These are phyloP conservation scores for Hecatera dysodea DNA, from an alignment of 2,888 invertebrate species.

Conservation along the genomic window DNA sequence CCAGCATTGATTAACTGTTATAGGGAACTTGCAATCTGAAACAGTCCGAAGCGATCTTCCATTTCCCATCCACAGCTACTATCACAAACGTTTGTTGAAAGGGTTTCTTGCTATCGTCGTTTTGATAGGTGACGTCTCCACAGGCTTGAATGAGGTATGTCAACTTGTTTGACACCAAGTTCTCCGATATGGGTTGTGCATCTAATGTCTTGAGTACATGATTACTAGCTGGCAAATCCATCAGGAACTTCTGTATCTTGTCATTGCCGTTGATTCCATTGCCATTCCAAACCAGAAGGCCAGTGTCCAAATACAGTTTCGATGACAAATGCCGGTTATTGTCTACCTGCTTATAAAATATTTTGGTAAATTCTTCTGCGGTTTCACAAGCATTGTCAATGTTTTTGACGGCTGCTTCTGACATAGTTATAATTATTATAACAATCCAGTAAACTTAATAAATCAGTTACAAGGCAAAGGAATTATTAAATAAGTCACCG, in stretches of 20 bases:
- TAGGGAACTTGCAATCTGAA: constrained; percentile 94
- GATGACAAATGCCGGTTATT: constrained; percentile 96
- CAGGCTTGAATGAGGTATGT: constrained; percentile 96
- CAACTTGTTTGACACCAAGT: constrained; percentile 94
- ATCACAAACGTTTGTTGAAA: constrained; percentile 97
- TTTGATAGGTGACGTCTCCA: constrained; percentile 94
- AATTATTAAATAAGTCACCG: not conserved
- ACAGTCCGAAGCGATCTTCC: constrained; percentile 98
- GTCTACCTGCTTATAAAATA: constrained; percentile 97
- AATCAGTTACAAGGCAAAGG: not conserved
- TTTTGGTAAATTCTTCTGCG: constrained; percentile 96
- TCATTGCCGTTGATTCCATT: constrained; percentile 95
- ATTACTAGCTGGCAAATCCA: constrained; percentile 95
- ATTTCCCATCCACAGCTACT: constrained; percentile 96
- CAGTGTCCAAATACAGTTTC: constrained; percentile 95
- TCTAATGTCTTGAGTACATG: constrained; percentile 95
- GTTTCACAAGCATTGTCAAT: constrained; percentile 95
- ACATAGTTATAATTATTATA: constrained; percentile 69
- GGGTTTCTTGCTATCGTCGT: constrained; percentile 90
- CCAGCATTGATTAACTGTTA: constrained; percentile 65
- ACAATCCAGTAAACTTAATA: not conserved
- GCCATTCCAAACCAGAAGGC: constrained; percentile 98
- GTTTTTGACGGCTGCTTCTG: constrained; percentile 91
- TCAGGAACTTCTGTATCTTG: constrained; percentile 96
- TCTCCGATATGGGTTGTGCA: constrained; percentile 95